Evolutionary conservation across 2,113 vertebrate species (phyloP).

Genomic region (Oryzias javanicus): DNA sequence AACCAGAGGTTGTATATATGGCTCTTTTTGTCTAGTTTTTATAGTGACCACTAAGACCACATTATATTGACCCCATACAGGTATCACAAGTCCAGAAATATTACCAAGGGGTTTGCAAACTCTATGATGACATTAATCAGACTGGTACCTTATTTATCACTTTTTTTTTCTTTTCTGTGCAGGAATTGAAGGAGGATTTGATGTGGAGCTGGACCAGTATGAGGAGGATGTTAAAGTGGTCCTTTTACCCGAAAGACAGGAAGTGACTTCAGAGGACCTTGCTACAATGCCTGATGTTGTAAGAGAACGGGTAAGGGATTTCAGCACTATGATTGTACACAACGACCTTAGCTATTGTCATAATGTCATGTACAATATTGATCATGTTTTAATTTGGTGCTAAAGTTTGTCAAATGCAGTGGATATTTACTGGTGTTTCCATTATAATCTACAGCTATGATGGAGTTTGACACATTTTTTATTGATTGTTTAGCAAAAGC

Average conservation of each 20-base stretch:
- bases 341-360: not conserved
- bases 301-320: constrained; percentile 86
- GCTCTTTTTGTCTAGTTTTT: too few species aligned
- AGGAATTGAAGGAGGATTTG: constrained; percentile 98
- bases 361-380: not conserved
- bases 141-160: not conserved
- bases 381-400: not conserved
- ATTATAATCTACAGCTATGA: too few species aligned
- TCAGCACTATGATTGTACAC: not conserved
- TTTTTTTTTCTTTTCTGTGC: constrained; percentile 22
- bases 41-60: too few species aligned
- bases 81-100: too few species aligned
- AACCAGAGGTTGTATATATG: too few species aligned
- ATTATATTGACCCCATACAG: too few species aligned
- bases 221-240: constrained; percentile 95
- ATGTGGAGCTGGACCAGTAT: constrained; percentile 92
- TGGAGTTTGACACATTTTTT: too few species aligned
- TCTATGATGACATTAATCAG: too few species aligned
- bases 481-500: too few species aligned
- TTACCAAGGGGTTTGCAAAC: too few species aligned
- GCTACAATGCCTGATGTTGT: constrained; percentile 88
- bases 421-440: too few species aligned
- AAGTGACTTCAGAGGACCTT: constrained; percentile 89
- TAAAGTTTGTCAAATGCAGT: too few species aligned
- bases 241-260: constrained; percentile 91